A percentile compares a stretch with the other conserved stretches of the same genome.
Evolutionary conservation across 2,888 invertebrate genomes (phyloP).

Genomic region (Anticlea derivata): DNA sequence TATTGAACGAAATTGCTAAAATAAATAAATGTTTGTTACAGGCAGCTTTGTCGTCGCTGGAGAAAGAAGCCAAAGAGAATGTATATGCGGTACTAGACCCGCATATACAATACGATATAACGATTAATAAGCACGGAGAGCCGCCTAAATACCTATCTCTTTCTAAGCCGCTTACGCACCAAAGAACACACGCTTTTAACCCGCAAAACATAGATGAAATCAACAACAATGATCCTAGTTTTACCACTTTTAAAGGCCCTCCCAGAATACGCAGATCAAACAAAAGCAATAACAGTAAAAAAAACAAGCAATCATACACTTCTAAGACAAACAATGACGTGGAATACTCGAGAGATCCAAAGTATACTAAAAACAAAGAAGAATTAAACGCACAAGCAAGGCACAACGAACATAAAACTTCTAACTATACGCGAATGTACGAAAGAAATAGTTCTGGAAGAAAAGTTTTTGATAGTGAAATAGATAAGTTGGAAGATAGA

Average conservation of each 20-base stretch:
- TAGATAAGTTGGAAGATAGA: constrained; percentile 33
- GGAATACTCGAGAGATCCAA: constrained; percentile 70
- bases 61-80: constrained; percentile 83
- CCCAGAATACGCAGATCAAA: constrained; percentile 63
- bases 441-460: constrained; percentile 63
- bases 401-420: constrained; percentile 56
- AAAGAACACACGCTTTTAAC: constrained; percentile 76
- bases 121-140: constrained; percentile 80
- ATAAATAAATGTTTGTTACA: too few species aligned
- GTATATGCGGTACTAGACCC: constrained; percentile 82
- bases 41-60: constrained; percentile 78
- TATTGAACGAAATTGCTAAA: too few species aligned
- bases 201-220: constrained; percentile 63
- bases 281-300: constrained; percentile 54
- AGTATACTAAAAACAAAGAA: constrained; percentile 57
- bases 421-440: constrained; percentile 57
- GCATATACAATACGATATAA: constrained; percentile 82
- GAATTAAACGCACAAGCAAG: constrained; percentile 47
- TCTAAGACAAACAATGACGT: constrained; percentile 71
- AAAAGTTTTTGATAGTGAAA: constrained; percentile 42
- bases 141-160: constrained; percentile 80
- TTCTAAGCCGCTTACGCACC: constrained; percentile 79
- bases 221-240: constrained; percentile 65
- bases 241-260: constrained; percentile 66
- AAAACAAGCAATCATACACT: constrained; percentile 49